Evolutionary conservation across 2,797 vertebrate genomes (phyloP), one percentile per base, ranked within the genome.

Genomic region (Brachyalestes nurse): DNA sequence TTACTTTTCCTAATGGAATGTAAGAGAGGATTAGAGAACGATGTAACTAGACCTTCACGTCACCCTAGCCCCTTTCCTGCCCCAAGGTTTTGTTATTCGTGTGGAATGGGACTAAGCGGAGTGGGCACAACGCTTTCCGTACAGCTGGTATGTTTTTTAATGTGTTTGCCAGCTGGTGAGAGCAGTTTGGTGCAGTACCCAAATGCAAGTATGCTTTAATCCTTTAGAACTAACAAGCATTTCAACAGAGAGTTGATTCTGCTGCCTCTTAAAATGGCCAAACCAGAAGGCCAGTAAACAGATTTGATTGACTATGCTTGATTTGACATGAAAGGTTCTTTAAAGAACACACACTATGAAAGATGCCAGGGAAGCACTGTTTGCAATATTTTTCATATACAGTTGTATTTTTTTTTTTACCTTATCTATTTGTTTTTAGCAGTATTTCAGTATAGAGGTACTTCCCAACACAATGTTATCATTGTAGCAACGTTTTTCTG

Each of bases 1-100:
- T 93, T 86, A 92, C 95, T 61, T 97, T 97, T 92, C 92, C 95
- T 79, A 98, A 97, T 1, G 96, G 95, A 89, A 88, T 97, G 91
- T 95, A 95, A 94, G 78, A 88, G 86, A 70, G n/a, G 23, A 69
- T 57, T 25, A 49, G 57, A 28, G 28, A 62, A 38, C 38, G 19
- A 60, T 13, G 47, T 55, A 13, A 57, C 47, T 10, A 72, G 40
- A 53, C 19, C 21, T 38, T 21, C 57, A 12, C 40, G 19, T 16
- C 40, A 0, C 19, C 5, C 53, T 45, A 40, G 64, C 38, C 42
- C 25, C 40, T 19, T 72, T 78, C 55, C 25, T 34, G 2, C 34
- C 19, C 67, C 47, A 67, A 72, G 66, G 62, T 62, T 57, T 71
- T 75, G 73, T 55, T 72, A 53, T 78, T 25, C 16, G n/a, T 70